These are phyloP conservation scores for Chelonus formosanus DNA, from an alignment of 2,888 invertebrate genomes.

Conservation along the genomic window DNA sequence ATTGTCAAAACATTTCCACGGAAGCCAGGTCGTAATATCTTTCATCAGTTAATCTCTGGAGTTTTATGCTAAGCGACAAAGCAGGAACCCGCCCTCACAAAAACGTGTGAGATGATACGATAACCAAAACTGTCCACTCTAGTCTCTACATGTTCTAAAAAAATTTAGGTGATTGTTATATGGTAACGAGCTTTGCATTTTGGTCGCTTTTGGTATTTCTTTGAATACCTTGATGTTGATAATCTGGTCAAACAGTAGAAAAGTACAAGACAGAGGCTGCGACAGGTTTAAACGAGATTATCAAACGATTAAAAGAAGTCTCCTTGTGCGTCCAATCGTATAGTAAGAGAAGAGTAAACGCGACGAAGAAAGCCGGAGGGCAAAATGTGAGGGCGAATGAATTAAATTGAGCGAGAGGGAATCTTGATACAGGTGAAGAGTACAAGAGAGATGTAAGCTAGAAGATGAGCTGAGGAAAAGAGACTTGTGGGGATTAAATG, in stretches of 20 bases:
- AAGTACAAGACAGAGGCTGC: slow-evolving; percentile 44
- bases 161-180: no score
- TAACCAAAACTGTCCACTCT: slow-evolving; percentile 33
- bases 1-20: slow-evolving; percentile 23
- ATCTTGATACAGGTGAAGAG: slow-evolving; percentile 27
- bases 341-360: slow-evolving; percentile 10
- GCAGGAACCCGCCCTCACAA: slow-evolving; percentile 36
- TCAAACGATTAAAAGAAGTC: slow-evolving; percentile 62
- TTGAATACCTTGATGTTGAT: slow-evolving; percentile 47
- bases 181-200: no score
- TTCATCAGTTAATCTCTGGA: slow-evolving; percentile 26
- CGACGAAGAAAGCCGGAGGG: slow-evolving; percentile 21
- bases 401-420: slow-evolving; percentile 29
- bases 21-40: slow-evolving; percentile 38
- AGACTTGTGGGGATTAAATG: slow-evolving; percentile 47
- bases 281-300: slow-evolving; percentile 60
- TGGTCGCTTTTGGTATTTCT: no score
- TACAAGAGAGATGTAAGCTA: slow-evolving; percentile 11
- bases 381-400: slow-evolving; percentile 18
- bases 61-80: slow-evolving; percentile 25
- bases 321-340: slow-evolving; percentile 27
- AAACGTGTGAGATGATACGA: slow-evolving; percentile 31
- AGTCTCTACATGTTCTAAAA: not conserved
- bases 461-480: slow-evolving; percentile 21
- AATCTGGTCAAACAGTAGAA: slow-evolving; percentile 52